Conservation (phyloP, 2,888 invertebrate genomes). For the Stenichneumon culpator region DNA sequence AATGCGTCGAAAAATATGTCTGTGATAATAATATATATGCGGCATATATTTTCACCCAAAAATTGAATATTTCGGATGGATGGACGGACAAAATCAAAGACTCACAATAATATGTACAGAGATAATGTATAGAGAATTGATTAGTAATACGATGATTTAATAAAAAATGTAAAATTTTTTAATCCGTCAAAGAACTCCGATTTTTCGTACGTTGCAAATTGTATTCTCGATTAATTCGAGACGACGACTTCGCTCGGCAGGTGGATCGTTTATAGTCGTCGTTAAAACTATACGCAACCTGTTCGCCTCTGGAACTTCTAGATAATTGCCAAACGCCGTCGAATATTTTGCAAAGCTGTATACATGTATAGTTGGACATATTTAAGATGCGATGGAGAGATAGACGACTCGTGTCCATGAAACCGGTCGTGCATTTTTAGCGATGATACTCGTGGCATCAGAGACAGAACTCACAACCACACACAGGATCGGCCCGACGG, state of each 20-base stretch:
- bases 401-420: constrained; percentile 50
- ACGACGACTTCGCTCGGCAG: constrained; percentile 1
- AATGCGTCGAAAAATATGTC: no score
- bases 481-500: constrained; percentile 60
- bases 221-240: constrained; percentile 1
- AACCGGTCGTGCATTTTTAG: constrained; percentile 79
- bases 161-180: background rate
- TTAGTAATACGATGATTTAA: no score
- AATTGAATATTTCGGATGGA: background rate
- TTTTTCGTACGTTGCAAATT: background rate
- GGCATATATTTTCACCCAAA: background rate
- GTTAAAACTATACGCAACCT: constrained; percentile 18
- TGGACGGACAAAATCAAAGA: no score
- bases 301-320: constrained; percentile 40
- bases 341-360: constrained; percentile 36
- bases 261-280: constrained; percentile 24
- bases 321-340: constrained; percentile 46
- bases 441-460: constrained; percentile 75
- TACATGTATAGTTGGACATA: background rate
- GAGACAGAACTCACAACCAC: constrained; percentile 29
- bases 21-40: no score
- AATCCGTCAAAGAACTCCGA: background rate
- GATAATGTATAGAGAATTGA: no score
- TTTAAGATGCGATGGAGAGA: constrained; percentile 9
- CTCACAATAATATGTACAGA: no score